Conservation (phyloP, 2,888 invertebrate genomes). For the Tetramorium bicarinatum region DNA sequence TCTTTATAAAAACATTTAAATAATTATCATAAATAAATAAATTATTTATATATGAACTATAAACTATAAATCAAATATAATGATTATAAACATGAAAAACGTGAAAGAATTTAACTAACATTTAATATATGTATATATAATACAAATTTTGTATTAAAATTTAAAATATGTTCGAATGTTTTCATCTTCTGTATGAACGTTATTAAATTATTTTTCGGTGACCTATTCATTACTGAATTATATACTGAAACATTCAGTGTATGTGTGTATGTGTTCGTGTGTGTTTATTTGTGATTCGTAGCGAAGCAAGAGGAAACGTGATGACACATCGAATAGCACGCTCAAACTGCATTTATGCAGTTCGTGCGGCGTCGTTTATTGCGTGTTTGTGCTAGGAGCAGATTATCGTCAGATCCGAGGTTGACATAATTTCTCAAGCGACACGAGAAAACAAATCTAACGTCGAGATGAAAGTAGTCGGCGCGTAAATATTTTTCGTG, state of each 20-base stretch:
- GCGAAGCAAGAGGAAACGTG: slow-evolving; percentile 22
- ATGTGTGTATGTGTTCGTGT: not conserved
- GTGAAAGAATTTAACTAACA: not conserved
- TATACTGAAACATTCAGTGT: not conserved
- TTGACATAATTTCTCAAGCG: slow-evolving; percentile 2
- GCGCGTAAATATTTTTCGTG: not conserved
- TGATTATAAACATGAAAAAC: not conserved
- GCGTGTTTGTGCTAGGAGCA: not conserved
- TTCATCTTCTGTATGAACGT: not conserved
- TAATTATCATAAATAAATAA: not conserved
- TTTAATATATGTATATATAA: not conserved
- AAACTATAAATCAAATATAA: not conserved
- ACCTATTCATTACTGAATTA: no score
- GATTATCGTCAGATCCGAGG: not conserved
- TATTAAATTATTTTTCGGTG: slow-evolving; percentile 14
- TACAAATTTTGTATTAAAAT: not conserved
- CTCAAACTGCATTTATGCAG: slow-evolving; percentile 46
- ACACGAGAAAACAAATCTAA: slow-evolving; percentile 23
- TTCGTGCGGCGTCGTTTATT: slow-evolving; percentile 1
- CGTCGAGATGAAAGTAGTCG: slow-evolving; percentile 1
- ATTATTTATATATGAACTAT: not conserved
- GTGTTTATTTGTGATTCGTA: not conserved
- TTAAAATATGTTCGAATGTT: not conserved
- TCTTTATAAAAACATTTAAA: not conserved
- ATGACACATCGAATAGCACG: slow-evolving; percentile 39